These are phyloP conservation scores for Sarcophaga peregrina DNA, from an alignment of 1,140 invertebrate genomes.

Conservation along the genomic window DNA sequence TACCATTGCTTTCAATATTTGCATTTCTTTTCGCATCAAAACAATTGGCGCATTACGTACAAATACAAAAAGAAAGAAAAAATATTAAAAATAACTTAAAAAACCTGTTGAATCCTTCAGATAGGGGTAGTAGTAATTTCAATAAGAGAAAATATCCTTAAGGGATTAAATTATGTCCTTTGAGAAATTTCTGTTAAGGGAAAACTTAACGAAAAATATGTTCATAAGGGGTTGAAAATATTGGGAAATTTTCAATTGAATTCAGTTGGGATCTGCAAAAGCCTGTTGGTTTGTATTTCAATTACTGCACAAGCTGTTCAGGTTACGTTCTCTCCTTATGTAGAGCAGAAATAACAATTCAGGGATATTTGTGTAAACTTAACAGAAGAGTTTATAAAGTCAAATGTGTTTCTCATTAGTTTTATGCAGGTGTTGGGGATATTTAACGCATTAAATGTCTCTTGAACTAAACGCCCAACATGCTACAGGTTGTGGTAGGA, in stretches of 20 bases:
- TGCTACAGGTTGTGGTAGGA: conserved; percentile 38
- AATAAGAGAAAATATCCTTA: conserved; percentile 20
- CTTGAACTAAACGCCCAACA: conserved; percentile 18
- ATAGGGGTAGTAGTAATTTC: background rate
- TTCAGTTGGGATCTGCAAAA: background rate
- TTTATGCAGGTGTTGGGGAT: background rate
- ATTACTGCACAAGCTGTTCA: background rate
- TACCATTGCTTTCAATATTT: too few species aligned
- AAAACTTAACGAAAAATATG: conserved; percentile 33
- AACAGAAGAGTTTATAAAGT: too few species aligned
- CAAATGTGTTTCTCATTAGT: background rate
- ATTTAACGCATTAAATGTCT: background rate
- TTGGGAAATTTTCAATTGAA: background rate
- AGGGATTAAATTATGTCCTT: background rate
- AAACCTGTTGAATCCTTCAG: background rate
- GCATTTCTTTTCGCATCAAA: background rate
- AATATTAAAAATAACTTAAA: too few species aligned
- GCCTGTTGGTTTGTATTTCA: background rate
- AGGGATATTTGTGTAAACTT: background rate
- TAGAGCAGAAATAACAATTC: background rate
- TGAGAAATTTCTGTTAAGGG: background rate
- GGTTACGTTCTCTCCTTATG: background rate
- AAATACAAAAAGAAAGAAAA: background rate
- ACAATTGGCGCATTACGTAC: background rate
- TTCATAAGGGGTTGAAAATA: conserved; percentile 25